These are phyloP conservation scores for Tamandua tetradactyla DNA, from an alignment of 2,797 vertebrate species.

Conservation along the genomic window DNA sequence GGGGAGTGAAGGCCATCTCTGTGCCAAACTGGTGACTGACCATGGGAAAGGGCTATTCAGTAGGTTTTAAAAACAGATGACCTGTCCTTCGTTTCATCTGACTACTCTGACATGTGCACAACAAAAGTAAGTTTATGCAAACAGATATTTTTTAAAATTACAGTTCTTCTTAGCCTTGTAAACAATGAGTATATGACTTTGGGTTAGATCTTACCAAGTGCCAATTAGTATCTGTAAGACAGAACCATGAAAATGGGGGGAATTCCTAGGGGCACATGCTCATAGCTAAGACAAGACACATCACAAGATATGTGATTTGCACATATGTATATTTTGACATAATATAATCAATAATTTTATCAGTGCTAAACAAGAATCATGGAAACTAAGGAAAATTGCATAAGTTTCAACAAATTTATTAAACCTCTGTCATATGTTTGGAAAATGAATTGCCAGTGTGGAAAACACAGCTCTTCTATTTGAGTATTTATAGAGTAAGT, in stretches of 20 bases:
- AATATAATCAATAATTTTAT: slow-evolving; percentile 52
- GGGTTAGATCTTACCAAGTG: neutral
- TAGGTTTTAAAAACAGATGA: neutral
- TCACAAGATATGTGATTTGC: neutral
- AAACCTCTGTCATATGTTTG: neutral
- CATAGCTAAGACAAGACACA: too few species aligned
- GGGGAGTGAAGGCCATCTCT: too few species aligned
- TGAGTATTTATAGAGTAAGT: slow-evolving; percentile 2
- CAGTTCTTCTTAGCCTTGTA: neutral
- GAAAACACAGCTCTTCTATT: neutral
- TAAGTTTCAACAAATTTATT: neutral
- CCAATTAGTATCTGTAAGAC: neutral
- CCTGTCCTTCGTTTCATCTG: neutral
- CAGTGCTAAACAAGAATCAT: neutral
- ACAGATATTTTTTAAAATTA: neutral
- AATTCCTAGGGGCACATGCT: too few species aligned
- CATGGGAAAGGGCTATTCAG: too few species aligned
- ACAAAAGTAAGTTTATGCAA: neutral
- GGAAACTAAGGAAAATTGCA: slow-evolving; percentile 6
- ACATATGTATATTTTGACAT: neutral
- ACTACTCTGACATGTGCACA: neutral
- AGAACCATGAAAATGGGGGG: too few species aligned
- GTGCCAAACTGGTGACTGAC: too few species aligned
- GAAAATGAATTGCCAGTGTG: slow-evolving; percentile 16
- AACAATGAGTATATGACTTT: neutral